Evolutionary conservation across 2,888 invertebrate genomes (phyloP).

Genomic region (Drosophila lacicola): DNA sequence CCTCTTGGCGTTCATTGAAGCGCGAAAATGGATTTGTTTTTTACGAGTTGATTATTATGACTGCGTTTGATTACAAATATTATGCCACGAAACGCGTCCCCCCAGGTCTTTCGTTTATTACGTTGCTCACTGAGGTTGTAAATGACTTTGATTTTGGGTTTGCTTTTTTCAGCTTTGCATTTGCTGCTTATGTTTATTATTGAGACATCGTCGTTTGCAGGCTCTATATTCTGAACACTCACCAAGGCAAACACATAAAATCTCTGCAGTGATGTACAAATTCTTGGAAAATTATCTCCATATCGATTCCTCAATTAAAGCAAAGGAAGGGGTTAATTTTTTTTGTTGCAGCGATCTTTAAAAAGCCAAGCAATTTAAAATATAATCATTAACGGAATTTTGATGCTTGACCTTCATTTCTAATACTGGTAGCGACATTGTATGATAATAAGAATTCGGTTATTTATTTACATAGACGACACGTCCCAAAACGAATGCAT

Average conservation of each 20-base stretch:
- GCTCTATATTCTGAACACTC: slow-evolving; percentile 8
- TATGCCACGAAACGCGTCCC: slow-evolving; percentile 46
- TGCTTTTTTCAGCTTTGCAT: slow-evolving; percentile 19
- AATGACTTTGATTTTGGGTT: slow-evolving; percentile 63
- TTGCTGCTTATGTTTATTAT: slow-evolving; percentile 74
- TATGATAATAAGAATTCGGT: too few relatives aligned
- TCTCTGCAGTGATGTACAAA: neutral
- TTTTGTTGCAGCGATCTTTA: neutral
- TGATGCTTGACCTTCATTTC: too few relatives aligned
- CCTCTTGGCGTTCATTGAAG: slow-evolving; percentile 71
- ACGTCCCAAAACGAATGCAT: too few relatives aligned
- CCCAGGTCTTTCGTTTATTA: slow-evolving; percentile 27
- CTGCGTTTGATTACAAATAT: slow-evolving; percentile 82
- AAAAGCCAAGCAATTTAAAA: neutral
- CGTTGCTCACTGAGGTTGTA: slow-evolving; percentile 60
- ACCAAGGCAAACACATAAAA: neutral
- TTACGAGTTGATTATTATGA: slow-evolving; percentile 84
- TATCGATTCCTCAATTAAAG: too few relatives aligned
- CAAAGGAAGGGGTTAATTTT: neutral
- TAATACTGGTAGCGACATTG: too few relatives aligned
- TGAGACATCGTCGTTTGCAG: slow-evolving; percentile 64
- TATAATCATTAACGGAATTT: too few relatives aligned
- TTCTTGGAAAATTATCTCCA: neutral
- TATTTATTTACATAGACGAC: too few relatives aligned
- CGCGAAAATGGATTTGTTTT: slow-evolving; percentile 83